These are phyloP conservation scores for Rhinichthys osculus DNA, from an alignment of 2,797 vertebrate genomes.

Conservation along the genomic window DNA sequence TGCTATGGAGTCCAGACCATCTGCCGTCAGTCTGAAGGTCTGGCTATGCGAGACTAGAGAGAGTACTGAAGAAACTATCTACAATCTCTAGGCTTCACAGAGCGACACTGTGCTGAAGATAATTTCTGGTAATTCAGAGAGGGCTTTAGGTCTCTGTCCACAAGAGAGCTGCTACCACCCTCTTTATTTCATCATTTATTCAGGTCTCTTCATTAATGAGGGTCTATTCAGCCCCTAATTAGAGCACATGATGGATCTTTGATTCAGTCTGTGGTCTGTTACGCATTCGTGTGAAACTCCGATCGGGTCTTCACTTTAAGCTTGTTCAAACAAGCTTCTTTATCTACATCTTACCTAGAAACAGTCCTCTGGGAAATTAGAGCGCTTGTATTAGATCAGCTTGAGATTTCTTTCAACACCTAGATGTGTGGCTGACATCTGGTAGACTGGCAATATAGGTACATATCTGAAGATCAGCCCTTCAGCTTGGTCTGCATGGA, in stretches of 20 bases:
- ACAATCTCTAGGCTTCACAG: not conserved
- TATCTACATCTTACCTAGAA: not conserved
- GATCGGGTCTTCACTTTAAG: not conserved
- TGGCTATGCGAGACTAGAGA: no score
- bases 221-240: conserved; percentile 49
- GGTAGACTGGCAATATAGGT: conserved; percentile 1
- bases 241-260: conserved; percentile 21
- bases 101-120: not conserved
- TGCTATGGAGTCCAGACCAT: no score
- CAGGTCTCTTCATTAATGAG: conserved; percentile 44
- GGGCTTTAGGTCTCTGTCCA: conserved; percentile 26
- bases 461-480: conserved; percentile 12
- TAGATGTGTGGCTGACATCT: conserved; percentile 19
- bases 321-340: conserved; percentile 7
- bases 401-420: conserved; percentile 3
- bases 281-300: not conserved
- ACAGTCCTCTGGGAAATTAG: not conserved
- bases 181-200: conserved; percentile 58
- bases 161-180: conserved; percentile 34
- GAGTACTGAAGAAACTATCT: not conserved
- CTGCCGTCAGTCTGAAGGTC: no score
- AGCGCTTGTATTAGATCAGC: not conserved
- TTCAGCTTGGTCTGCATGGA: conserved; percentile 6
- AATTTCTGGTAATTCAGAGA: not conserved
- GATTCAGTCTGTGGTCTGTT: conserved; percentile 2